Evolutionary conservation across 2,888 invertebrate genomes (phyloP), one percentile per base, ranked within the genome.

Genomic region (Ephialtes manifestator): DNA sequence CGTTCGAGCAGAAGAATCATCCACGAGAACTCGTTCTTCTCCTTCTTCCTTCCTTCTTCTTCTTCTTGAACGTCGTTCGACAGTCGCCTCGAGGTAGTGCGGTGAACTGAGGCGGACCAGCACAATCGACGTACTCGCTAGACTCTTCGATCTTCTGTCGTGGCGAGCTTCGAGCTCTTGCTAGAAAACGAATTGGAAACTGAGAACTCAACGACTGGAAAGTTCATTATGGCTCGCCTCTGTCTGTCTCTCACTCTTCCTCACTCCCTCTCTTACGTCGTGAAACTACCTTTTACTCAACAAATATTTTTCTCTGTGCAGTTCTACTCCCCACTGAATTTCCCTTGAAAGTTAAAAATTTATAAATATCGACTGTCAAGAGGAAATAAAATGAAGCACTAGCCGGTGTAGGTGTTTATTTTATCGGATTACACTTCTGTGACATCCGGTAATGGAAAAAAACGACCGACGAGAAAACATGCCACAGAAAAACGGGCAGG

Each of bases 21-120:
- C 81, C 53, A 58, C 67, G 81, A 81, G 65, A 81, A 81, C 67
- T 75, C 74, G 55, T 67, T 68, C 18, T 67, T 81, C 72, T 58
- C 65, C 53, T 53, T 53, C 10, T 18, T n/a, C 18, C 13, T 48
- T 53, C 31, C 67, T 24, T 53, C 28, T 43, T 74, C 43, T 67
- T 74, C 72, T 46, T 67, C 55, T 46, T 67, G 8, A 18, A 31
- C 28, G 68, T n/a, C 15, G 43, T 74, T 28, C 46, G 46, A 58
- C 46, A 28, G 28, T 28, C 51, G 28, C 60, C 15, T 74, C 15
- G 46, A 31, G 28, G 46, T 24, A 46, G 18, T 18, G 53, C 46
- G 48, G 60, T 74, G 20, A 20, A 43, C 60, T 31, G 43, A 58
- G 15, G 18, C 18, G 46, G 18, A 74, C 43, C 43, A 18, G 58